Conservation (phyloP, 1,140 invertebrate genomes). For the Megathymus violae region DNA sequence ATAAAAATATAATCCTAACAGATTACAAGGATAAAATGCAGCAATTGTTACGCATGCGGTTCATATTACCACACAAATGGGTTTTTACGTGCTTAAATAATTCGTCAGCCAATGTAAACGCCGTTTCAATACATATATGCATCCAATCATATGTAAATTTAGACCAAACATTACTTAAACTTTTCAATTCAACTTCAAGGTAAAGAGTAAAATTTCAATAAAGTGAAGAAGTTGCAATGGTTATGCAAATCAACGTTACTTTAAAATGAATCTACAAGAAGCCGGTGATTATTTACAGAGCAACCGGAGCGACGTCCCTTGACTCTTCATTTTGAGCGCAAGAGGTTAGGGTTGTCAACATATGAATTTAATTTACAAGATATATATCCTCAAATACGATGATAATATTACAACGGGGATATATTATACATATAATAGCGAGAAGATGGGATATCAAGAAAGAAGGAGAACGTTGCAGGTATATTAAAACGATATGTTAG, state of each 20-base stretch:
- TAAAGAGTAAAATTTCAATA: constrained; percentile 15
- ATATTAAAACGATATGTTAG: no score
- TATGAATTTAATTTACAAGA: constrained; percentile 5
- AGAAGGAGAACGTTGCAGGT: no score
- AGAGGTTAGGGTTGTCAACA: constrained; percentile 48
- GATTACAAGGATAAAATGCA: no score
- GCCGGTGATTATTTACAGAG: constrained; percentile 78
- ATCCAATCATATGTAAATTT: not conserved
- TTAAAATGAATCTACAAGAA: constrained; percentile 79
- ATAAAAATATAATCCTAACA: no score
- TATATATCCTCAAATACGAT: not conserved
- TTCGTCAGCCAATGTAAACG: no score
- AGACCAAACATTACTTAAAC: not conserved
- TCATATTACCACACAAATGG: no score
- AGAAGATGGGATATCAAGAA: no score
- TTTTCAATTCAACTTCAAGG: not conserved
- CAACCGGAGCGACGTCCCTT: constrained; percentile 59
- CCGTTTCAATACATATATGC: not conserved
- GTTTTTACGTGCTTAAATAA: no score
- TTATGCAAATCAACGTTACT: constrained; percentile 22
- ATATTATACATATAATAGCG: no score
- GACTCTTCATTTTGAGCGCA: constrained; percentile 62
- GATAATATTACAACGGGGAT: no score
- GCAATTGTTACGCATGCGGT: no score
- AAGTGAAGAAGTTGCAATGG: constrained; percentile 11